These are phyloP conservation scores for Sphyrna mokarran DNA, from an alignment of 2,113 vertebrate genomes.

Conservation along the genomic window DNA sequence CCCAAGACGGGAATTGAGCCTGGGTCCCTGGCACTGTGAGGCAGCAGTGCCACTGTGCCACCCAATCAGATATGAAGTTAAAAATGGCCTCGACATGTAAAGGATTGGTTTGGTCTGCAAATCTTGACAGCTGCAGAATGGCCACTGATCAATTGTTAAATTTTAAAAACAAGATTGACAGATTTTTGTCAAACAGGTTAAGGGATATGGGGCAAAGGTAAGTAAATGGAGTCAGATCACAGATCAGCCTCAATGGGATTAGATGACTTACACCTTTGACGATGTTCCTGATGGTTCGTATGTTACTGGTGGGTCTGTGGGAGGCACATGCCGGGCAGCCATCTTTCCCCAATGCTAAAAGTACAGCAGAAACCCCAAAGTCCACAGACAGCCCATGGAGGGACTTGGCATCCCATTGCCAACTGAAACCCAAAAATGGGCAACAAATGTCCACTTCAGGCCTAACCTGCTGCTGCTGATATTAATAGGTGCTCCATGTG, in stretches of 20 bases:
- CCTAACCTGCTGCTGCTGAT: background rate
- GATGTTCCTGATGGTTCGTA: background rate
- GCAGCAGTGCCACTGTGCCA: too few relatives aligned
- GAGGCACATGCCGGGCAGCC: background rate
- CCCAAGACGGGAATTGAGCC: too few relatives aligned
- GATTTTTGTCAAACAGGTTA: background rate
- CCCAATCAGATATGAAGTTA: too few relatives aligned
- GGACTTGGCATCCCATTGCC: background rate
- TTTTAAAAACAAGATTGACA: background rate
- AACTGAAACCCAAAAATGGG: background rate
- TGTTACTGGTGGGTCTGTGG: background rate
- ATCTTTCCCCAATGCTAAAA: background rate
- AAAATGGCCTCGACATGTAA: too few relatives aligned
- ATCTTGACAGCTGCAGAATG: background rate
- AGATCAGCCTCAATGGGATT: background rate
- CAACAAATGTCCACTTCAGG: background rate
- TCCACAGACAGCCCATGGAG: background rate
- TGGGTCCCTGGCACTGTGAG: too few relatives aligned
- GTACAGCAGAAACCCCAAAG: background rate
- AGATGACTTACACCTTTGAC: background rate
- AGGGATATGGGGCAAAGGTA: background rate
- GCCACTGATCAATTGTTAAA: background rate
- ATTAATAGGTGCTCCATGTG: background rate
- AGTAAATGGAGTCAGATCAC: background rate
- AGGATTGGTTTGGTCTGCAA: too few relatives aligned